A percentile compares a stretch with the other conserved stretches of the same genome.
phyloP scores from a whole-genome alignment of 2,113 vertebrate genomes.

The Peromyscus leucopus region DNA sequence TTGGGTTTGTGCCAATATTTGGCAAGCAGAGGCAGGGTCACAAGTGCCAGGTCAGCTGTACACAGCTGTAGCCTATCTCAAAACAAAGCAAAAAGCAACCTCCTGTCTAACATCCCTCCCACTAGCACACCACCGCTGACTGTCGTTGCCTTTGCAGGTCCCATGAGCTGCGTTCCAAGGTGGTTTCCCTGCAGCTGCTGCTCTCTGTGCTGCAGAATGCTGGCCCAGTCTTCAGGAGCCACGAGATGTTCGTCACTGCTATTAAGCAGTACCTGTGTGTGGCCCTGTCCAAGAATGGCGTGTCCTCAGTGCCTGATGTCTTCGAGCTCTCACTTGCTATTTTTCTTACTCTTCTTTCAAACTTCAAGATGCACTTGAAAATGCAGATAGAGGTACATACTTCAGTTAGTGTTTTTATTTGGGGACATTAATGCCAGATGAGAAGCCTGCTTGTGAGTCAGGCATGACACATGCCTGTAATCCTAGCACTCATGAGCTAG shows the following conservation, averaged over 20 bases:
- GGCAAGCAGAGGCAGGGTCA: background rate
- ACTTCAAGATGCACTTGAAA: conserved; percentile 98
- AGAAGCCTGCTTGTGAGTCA: background rate
- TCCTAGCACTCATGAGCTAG: background rate
- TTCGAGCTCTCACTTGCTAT: conserved; percentile 99
- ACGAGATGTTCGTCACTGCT: conserved; percentile 99
- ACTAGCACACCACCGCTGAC: rapidly evolving
- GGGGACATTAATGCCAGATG: background rate
- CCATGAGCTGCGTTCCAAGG: conserved; percentile 97
- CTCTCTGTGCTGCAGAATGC: conserved; percentile 97
- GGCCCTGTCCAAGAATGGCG: conserved; percentile 97
- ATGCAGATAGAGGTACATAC: conserved; percentile 98
- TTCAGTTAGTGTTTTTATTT: background rate
- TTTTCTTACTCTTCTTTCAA: conserved; percentile 97
- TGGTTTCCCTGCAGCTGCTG: conserved; percentile 97
- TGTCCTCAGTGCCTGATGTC: conserved; percentile 98
- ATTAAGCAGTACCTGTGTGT: conserved; percentile 99
- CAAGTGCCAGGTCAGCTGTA: background rate
- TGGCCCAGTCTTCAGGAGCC: conserved; percentile 96
- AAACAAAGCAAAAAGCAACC: background rate
- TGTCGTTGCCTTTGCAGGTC: conserved; percentile 88
- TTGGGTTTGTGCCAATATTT: background rate
- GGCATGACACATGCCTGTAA: background rate
- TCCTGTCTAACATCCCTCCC: background rate
- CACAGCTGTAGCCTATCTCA: background rate